These are phyloP conservation scores for Argopecten irradians DNA, from an alignment of 1,140 invertebrate species.

Conservation along the genomic window DNA sequence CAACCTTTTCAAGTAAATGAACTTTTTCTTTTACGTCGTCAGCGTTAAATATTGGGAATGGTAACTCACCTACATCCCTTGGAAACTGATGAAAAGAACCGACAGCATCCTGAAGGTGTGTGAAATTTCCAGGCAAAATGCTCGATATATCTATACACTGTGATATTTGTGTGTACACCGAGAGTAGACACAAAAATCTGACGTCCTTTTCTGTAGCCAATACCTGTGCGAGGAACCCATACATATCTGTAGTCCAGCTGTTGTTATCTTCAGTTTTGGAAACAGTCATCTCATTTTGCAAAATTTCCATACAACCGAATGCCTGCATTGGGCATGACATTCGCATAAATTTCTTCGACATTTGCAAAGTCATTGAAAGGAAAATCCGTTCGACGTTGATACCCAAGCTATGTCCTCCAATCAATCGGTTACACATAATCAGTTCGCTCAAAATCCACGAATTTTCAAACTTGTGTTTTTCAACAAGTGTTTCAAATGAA, in stretches of 20 bases:
- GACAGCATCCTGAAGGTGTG: neutral
- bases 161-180: neutral
- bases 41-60: neutral
- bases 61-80: neutral
- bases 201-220: neutral
- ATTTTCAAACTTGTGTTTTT: neutral
- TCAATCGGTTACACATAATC: neutral
- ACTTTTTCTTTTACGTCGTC: neutral
- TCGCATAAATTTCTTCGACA: neutral
- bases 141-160: neutral
- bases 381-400: neutral
- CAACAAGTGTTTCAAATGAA: neutral
- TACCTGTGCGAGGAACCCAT: neutral
- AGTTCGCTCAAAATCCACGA: neutral
- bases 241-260: neutral
- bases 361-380: neutral
- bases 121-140: neutral
- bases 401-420: neutral
- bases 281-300: neutral
- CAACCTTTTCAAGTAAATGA: neutral
- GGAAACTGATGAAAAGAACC: neutral
- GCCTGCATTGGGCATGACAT: neutral
- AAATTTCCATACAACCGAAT: neutral
- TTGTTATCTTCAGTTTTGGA: neutral
- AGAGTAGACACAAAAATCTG: neutral